Evolutionary conservation across 2,797 vertebrate genomes (phyloP), one percentile per base, ranked within the genome.

Genomic region (Crenichthys baileyi): DNA sequence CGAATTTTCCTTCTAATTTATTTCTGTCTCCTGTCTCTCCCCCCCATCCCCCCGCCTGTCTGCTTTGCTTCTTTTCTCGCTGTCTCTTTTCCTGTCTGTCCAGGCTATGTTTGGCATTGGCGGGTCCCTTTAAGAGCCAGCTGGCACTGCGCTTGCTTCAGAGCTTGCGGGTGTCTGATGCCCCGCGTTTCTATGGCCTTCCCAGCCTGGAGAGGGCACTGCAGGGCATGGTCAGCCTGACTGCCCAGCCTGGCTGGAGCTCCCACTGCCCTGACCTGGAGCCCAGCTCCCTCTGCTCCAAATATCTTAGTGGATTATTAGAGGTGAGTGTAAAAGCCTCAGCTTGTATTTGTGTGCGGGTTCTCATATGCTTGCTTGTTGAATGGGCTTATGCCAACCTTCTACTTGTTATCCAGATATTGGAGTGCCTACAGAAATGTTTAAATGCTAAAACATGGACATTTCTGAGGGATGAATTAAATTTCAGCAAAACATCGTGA

Each of bases 131-230:
- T 87, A 94, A 95, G 92, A 97, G 97, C 6, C 97, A 98, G 88
- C 93, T 99, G 89, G 95, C 97, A 46, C 79, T 97, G 85, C 95
- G 95, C n/a, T 94, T 99, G 85, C 96, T 99, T 24, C 96, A 97
- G 75, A 97, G 96, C 91, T 95, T 99, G 82, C 93, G 96, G 60
- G 93, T 99, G 81, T 97, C 98, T 0, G 96, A 98, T 13, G 97
- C 97, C 1, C 98, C 98, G 0, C 96, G 95, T 79, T 99, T 99
- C 94, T 99, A 99, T 5, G 98, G 98, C 46, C 96, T 99, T 72
- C 98, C 98, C 65, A 97, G 96, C 72, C 93, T 99, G 75, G 97
- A 97, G 95, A 96, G 97, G 90, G 97, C 97, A 0, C 92, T 99
- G 72, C 94, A 92, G 89, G 97, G 96, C 81, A 97, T 99, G 97